Evolutionary conservation across 2,888 invertebrate species (phyloP).

Genomic region (Bugula neritina): DNA sequence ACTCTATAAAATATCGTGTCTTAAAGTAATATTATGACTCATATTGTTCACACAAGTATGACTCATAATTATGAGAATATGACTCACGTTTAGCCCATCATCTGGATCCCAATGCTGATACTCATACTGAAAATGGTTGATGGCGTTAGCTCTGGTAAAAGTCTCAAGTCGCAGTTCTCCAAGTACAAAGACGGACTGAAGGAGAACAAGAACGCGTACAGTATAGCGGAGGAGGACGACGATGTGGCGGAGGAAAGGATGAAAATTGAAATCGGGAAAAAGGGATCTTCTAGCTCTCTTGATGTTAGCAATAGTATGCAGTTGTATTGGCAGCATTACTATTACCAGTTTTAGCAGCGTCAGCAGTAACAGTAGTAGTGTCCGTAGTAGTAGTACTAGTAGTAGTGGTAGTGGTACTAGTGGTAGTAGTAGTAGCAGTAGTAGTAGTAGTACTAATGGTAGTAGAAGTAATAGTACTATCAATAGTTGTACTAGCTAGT

Average conservation of each 20-base stretch:
- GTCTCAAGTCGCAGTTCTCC: neutral
- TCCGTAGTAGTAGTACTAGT: too few species aligned
- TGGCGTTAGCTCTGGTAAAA: neutral
- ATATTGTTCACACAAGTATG: too few species aligned
- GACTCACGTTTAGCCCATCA: neutral
- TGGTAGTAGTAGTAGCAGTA: too few species aligned
- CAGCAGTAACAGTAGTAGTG: too few species aligned
- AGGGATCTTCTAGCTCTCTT: neutral
- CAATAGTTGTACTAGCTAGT: too few species aligned
- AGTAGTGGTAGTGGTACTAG: too few species aligned
- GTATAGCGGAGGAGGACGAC: slow-evolving; percentile 4
- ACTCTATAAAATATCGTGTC: too few species aligned
- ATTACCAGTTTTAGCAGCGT: too few species aligned
- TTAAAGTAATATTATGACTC: too few species aligned
- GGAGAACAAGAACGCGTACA: neutral
- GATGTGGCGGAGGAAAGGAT: slow-evolving; percentile 16
- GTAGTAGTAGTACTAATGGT: too few species aligned
- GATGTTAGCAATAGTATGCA: neutral
- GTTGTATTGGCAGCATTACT: neutral
- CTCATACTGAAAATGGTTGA: neutral
- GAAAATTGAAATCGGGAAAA: neutral
- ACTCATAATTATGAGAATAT: too few species aligned
- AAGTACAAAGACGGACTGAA: neutral
- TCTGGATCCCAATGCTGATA: slow-evolving; percentile 5
- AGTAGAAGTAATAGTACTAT: too few species aligned